Evolutionary conservation across 2,113 vertebrate species (phyloP), one percentile per base, ranked within the genome.

Genomic region (Cranoglanis bouderius): DNA sequence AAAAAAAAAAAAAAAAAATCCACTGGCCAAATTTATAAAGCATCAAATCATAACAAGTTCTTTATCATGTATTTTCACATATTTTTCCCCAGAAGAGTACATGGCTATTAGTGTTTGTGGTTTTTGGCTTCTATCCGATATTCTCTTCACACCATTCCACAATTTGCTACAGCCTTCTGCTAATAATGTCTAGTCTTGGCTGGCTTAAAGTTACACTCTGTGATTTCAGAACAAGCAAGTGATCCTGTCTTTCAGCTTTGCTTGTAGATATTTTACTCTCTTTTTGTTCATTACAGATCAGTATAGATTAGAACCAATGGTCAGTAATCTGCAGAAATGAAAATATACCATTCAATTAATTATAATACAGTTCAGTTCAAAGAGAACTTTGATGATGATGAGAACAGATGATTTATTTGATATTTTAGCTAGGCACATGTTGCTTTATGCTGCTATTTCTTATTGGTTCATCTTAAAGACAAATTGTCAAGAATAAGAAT

Each of bases 101-200:
- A 81, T 21, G 49, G 57, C 82, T 85, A 84, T 84, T 74, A 84
- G 67, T 88, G 51, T 63, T 84, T 65, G 55, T 84, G 87, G 18
- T 61, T 78, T 24, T 75, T 77, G 40, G 82, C 61, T 75, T 88
- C 70, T 49, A 7, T 75, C 87, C n/a, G 40, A 32, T 19, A 51
- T 84, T 88, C 9, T 75, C 81, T 88, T 84, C 82, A 84, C 70
- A 88, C 67, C 82, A 88, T 63, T 88, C 70, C 70, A 51, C 87
- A 88, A 84, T 77, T 88, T 85, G 82, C 38, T 78, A 78, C 35
- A 72, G 86, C 82, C 82, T 85, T 78, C 87, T 88, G 87, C 38
- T 84, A 88, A 84, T 84, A 84, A 84, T 59, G 70, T 85, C 85
- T 55, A 63, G 74, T 65, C 67, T 84, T 61, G 81, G 87, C 87